Base-by-base conservation (phyloP, 2,888 invertebrate genomes). In the Stramonita haemastoma region DNA sequence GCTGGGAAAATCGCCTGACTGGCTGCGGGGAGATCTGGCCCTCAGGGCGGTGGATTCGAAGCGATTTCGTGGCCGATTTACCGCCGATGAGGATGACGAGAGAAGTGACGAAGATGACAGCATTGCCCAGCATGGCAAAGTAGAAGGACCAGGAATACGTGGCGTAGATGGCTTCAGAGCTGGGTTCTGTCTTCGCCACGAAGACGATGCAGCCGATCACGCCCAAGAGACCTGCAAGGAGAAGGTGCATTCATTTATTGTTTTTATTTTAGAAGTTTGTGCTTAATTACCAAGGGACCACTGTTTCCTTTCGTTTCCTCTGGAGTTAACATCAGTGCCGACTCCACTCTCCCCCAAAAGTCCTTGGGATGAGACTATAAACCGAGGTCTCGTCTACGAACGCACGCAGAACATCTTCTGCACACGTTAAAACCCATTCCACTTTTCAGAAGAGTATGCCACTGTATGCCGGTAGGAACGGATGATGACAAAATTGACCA, bases 141-240 rank as follows among this genome's bases (percentile, higher is more conserved):
- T 86, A 86, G 66, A 86, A 86, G 57, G 86, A 60, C 86, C 86
- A 86, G 60, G 86, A 60, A 22, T 86, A 86, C 8, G 86, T 60
- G 15, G 60, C 11, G 60, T 66, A 86, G 86, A 86, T 19, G 60
- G 4, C 13, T 6, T 66, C 60, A 34, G 86, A 60, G 34, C 32
- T 26, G 22, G 86, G n/a, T 22, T 86, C 32, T 19, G 86, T 86
- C 34, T 86, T 60, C 19, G 22, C 86, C 32, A 86, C 22, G 66
- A 86, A 86, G 86, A 86, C 8, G 60, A 86, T 32, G 86, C 86
- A 66, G 60, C 60, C 86, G 32, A 86, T 60, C 11, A 86, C 15
- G 1, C 86, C 86, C 32, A 86, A 26, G 13, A 57, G 57, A 29
- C 86, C 86, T 86, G 86, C 13, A 22, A n/a, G n/a, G 1, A 73